Base-by-base conservation (phyloP, 2,113 vertebrate species). In the Naja naja region DNA sequence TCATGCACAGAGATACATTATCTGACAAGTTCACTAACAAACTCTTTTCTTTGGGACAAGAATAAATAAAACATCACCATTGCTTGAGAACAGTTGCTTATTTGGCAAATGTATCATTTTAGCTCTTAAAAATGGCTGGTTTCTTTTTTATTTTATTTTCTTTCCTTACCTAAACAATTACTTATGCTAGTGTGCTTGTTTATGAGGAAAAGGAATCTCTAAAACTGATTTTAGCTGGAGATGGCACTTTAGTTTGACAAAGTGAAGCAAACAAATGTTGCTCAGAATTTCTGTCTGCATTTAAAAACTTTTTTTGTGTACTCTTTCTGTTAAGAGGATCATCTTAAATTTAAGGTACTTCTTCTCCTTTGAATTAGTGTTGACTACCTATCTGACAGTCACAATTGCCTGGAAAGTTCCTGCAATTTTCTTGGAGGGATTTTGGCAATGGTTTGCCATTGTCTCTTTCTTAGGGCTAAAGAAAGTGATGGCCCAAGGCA, bases 11-110 rank as follows among this genome's bases (percentile, higher is more conserved):
- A 94, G 95, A 91, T 85, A 95, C 87, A 91, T 95, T 94, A 95
- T 58, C 92, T 94, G 93, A 96, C 93, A 96, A 96, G 95, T 96
- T 95, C 95, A 94, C 93, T 94, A 95, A 93, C 92, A 96, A 95
- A 96, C 91, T 1, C 0, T 94, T 89, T 89, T 91, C 96, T 96
- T 93, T 95, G 34, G 85, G 93, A 94, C 94, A 93, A n/a, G 92
- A 64, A 60, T 22, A 34, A n/a, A 45, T 0, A 12, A 89, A 96
- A 81, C 5, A 39, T 39, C 69, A 74, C n/a, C 69, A 8, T 1
- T 74, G 69, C n/a, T 39, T 74, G 34, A 74, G 69, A 74, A 39
- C n/a, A 74, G 69, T 39, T 74, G n/a, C 16, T 74, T 74, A 39
- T 39, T 74, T 74, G 69, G 69, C 6, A 39, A 74, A 34, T 74